Evolutionary conservation across 2,888 invertebrate species (phyloP).

Genomic region (Eupsilia transversa): DNA sequence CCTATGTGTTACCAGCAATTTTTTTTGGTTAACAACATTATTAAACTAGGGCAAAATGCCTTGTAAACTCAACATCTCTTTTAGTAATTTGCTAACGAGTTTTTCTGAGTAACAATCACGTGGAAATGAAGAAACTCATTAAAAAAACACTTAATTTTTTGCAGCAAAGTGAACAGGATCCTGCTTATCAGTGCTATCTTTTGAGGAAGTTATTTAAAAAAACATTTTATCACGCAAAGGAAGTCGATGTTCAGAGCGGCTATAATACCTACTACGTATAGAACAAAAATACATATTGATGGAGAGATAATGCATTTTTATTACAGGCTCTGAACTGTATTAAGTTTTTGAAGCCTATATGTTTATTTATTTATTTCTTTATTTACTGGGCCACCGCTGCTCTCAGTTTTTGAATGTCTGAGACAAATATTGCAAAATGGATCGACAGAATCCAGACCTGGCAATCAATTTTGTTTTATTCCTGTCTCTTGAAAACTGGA

Average conservation of each 20-base stretch:
- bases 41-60: not conserved
- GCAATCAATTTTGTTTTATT: not conserved
- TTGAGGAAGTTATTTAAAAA: constrained; percentile 48
- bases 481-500: not conserved
- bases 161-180: constrained; percentile 36
- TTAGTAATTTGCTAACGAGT: not conserved
- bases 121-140: constrained; percentile 29
- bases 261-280: not conserved
- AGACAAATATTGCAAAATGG: not conserved
- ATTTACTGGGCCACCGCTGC: too few relatives aligned
- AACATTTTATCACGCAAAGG: constrained; percentile 56
- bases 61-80: not conserved
- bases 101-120: constrained; percentile 4
- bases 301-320: not conserved
- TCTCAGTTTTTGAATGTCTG: not conserved
- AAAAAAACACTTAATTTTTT: constrained; percentile 47
- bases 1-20: too few relatives aligned
- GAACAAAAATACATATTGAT: not conserved
- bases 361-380: too few relatives aligned
- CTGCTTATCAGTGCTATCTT: constrained; percentile 47
- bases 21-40: not conserved
- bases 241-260: constrained; percentile 28
- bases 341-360: too few relatives aligned
- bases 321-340: not conserved
- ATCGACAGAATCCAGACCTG: not conserved